Evolutionary conservation across 2,797 vertebrate genomes (phyloP).

Genomic region (Orestias chungarensis): DNA sequence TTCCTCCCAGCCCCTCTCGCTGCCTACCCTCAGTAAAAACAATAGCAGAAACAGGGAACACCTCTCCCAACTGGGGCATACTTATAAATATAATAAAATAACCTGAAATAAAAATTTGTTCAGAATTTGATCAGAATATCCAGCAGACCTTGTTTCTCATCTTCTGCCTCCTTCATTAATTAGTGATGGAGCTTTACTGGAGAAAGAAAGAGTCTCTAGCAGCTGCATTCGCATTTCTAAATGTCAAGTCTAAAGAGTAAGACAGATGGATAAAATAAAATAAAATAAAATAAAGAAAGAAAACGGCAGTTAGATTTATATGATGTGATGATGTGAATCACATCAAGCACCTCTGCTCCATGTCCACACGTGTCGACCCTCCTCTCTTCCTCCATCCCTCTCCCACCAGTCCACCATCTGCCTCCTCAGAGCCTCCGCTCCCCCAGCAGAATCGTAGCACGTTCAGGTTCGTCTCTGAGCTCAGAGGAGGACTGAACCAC

Average conservation of each 20-base stretch:
- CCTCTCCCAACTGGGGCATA: neutral
- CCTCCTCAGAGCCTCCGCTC: conserved; percentile 39
- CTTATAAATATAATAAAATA: neutral
- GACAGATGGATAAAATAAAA: too few relatives aligned
- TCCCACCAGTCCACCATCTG: conserved; percentile 54
- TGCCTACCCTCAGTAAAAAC: too few relatives aligned
- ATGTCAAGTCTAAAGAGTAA: neutral
- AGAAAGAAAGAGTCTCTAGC: neutral
- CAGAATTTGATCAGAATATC: too few relatives aligned
- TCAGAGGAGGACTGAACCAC: conserved; percentile 62
- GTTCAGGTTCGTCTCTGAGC: conserved; percentile 13
- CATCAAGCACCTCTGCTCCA: conserved; percentile 38
- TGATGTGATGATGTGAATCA: conserved; percentile 11
- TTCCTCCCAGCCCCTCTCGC: neutral
- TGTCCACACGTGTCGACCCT: conserved; percentile 66
- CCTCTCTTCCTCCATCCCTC: conserved; percentile 24
- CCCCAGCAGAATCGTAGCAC: conserved; percentile 36
- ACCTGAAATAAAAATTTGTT: too few relatives aligned
- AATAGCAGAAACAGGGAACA: neutral
- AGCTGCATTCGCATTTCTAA: neutral
- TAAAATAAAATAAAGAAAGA: too few relatives aligned
- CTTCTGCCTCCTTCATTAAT: conserved; percentile 19
- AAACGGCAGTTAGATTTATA: too few relatives aligned
- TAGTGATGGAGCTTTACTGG: conserved; percentile 15
- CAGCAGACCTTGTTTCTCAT: neutral